phyloP scores from a whole-genome alignment of 2,113 vertebrate genomes.

The Malurus alboscapulatus region DNA sequence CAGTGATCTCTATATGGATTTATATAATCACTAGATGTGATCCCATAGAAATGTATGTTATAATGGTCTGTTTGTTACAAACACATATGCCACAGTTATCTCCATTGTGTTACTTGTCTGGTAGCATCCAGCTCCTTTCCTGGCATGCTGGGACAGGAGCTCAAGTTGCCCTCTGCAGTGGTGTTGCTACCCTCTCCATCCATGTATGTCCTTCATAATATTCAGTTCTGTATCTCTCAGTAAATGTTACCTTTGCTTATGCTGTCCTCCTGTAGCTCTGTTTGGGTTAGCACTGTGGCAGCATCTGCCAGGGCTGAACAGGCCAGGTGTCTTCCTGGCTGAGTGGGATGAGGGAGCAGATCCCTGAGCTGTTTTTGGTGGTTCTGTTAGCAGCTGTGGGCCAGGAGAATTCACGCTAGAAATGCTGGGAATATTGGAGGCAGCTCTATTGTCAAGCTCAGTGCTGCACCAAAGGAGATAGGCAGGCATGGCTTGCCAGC shows the following conservation, averaged over 20 bases:
- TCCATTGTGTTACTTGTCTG: slow-evolving; percentile 71
- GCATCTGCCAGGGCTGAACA: not conserved
- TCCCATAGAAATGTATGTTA: slow-evolving; percentile 83
- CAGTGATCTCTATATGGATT: slow-evolving; percentile 89
- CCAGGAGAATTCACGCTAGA: not conserved
- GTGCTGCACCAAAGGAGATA: not conserved
- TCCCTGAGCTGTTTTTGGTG: not conserved
- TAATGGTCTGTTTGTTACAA: slow-evolving; percentile 86
- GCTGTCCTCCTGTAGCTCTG: slow-evolving; percentile 52
- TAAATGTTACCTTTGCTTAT: slow-evolving; percentile 75
- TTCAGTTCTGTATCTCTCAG: slow-evolving; percentile 79
- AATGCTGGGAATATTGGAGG: not conserved
- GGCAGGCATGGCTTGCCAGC: not conserved
- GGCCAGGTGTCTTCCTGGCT: not conserved
- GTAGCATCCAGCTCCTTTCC: slow-evolving; percentile 61
- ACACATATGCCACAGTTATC: slow-evolving; percentile 77
- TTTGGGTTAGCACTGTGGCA: not conserved
- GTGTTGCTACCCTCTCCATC: slow-evolving; percentile 65
- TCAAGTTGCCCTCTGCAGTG: not conserved
- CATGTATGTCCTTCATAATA: slow-evolving; percentile 78
- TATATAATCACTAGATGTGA: slow-evolving; percentile 94
- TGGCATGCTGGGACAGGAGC: slow-evolving; percentile 9
- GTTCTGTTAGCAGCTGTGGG: not conserved
- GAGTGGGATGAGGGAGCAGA: not conserved
- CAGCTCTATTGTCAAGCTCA: not conserved